A percentile compares a stretch with the other conserved stretches of the same genome.
Evolutionary conservation across 64 coral and sea anemone genomes (phyloP).

Genomic region (Stichodactyla helianthus): DNA sequence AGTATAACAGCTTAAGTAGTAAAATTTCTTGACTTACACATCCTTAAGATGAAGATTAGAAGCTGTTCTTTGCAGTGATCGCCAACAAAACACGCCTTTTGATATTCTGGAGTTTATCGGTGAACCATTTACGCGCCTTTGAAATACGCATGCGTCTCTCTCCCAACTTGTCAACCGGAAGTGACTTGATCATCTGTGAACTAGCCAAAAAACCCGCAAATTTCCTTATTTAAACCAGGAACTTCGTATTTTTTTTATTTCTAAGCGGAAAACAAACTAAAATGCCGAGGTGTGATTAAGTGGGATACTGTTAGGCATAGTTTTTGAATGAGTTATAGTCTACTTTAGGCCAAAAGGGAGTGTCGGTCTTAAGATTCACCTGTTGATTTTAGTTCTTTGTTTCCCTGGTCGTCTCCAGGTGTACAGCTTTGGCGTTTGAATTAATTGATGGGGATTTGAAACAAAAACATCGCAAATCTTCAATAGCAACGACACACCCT

Average conservation of each 20-base stretch:
- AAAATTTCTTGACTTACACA: constrained; percentile 43
- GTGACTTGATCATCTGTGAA: constrained; percentile 18
- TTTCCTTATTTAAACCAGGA: constrained; percentile 5
- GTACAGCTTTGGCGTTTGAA: background rate
- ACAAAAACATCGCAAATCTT: background rate
- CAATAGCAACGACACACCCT: constrained; percentile 3
- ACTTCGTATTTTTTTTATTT: background rate
- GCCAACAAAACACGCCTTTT: constrained; percentile 61
- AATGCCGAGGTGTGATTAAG: background rate
- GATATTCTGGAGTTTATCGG: background rate
- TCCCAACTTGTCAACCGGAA: constrained; percentile 38
- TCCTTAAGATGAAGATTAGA: constrained; percentile 28
- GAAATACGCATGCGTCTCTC: constrained; percentile 47
- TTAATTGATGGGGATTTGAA: background rate
- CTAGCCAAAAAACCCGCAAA: constrained; percentile 12
- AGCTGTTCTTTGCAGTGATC: constrained; percentile 12
- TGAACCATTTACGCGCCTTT: constrained; percentile 37
- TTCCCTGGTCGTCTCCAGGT: constrained; percentile 15
- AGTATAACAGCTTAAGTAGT: background rate
- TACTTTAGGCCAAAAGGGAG: constrained; percentile 12
- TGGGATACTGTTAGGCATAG: background rate
- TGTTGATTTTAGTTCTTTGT: constrained; percentile 13
- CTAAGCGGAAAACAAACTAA: background rate
- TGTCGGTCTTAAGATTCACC: background rate
- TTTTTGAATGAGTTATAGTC: background rate